Conservation (phyloP, 2,888 invertebrate genomes). For the Hirtodrosophila histrioides region DNA sequence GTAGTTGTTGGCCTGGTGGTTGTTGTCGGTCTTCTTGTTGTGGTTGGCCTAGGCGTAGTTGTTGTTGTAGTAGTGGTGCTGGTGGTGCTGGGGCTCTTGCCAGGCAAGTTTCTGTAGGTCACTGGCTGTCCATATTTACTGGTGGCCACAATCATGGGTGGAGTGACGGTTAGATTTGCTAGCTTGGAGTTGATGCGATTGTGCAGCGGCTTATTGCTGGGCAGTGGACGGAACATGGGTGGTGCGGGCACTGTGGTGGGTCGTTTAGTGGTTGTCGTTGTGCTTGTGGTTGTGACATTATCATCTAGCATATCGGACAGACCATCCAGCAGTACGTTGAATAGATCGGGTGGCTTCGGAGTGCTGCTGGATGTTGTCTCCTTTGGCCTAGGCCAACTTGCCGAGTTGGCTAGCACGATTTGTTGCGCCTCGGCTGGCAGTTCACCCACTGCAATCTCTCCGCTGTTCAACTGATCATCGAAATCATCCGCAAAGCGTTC, state of each 20-base stretch:
- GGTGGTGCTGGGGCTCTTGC: constrained; percentile 13
- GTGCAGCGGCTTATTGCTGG: constrained; percentile 65
- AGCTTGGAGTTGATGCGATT: constrained; percentile 80
- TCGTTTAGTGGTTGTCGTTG: constrained; percentile 27
- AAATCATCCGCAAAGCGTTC: constrained; percentile 74
- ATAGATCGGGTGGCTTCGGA: constrained; percentile 44
- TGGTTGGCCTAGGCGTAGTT: constrained; percentile 21
- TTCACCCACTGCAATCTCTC: constrained; percentile 70
- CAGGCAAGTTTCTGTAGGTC: constrained; percentile 59
- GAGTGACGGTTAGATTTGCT: constrained; percentile 74
- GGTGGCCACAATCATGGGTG: constrained; percentile 66
- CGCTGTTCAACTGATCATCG: constrained; percentile 60
- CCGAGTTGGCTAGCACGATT: constrained; percentile 33
- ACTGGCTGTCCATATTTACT: constrained; percentile 64
- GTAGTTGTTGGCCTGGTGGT: constrained; percentile 29
- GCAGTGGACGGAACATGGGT: constrained; percentile 77
- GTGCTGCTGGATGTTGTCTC: constrained; percentile 18
- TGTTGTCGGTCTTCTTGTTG: constrained; percentile 13
- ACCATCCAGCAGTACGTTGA: constrained; percentile 74
- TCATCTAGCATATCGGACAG: constrained; percentile 69
- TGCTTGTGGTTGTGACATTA: constrained; percentile 38
- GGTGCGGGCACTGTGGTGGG: constrained; percentile 42
- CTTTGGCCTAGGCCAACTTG: constrained; percentile 26
- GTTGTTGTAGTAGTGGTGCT: constrained; percentile 18
- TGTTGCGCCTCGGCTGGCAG: constrained; percentile 66